Conservation (phyloP, 2,113 vertebrate genomes). For the Xenopus borealis region DNA sequence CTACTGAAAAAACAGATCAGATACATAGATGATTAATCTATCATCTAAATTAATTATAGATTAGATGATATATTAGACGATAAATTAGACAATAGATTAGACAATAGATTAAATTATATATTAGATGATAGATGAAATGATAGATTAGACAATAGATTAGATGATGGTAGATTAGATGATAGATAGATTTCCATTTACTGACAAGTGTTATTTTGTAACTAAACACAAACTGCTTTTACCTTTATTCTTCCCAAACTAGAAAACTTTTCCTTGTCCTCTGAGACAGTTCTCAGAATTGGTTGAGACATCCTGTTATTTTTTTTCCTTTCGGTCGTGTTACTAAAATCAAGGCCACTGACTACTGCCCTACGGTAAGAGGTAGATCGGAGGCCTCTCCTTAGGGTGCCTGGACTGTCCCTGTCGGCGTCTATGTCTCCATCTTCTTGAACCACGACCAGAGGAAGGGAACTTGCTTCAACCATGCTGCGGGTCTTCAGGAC, state of each 20-base stretch:
- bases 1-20: too few relatives aligned
- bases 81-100: too few relatives aligned
- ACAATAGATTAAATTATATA: too few relatives aligned
- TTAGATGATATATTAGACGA: too few relatives aligned
- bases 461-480: slow-evolving; percentile 70
- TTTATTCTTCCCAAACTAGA: slow-evolving; percentile 69
- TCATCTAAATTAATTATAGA: too few relatives aligned
- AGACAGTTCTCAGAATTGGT: slow-evolving; percentile 64
- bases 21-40: too few relatives aligned
- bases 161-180: too few relatives aligned
- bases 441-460: slow-evolving; percentile 54
- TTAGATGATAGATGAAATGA: too few relatives aligned
- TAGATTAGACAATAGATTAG: too few relatives aligned
- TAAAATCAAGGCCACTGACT: slow-evolving; percentile 80
- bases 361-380: slow-evolving; percentile 92
- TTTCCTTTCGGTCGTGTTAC: slow-evolving; percentile 56
- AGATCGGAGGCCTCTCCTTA: slow-evolving; percentile 80
- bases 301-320: slow-evolving; percentile 73
- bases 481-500: slow-evolving; percentile 75
- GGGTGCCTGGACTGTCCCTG: slow-evolving; percentile 65
- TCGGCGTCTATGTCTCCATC: slow-evolving; percentile 64
- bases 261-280: slow-evolving; percentile 69
- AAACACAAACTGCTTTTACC: slow-evolving; percentile 52
- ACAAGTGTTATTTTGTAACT: too few relatives aligned
- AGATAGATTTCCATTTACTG: too few relatives aligned